These are phyloP conservation scores for Marasmarcha lunaedactyla DNA, from an alignment of 2,888 invertebrate genomes.

Conservation along the genomic window DNA sequence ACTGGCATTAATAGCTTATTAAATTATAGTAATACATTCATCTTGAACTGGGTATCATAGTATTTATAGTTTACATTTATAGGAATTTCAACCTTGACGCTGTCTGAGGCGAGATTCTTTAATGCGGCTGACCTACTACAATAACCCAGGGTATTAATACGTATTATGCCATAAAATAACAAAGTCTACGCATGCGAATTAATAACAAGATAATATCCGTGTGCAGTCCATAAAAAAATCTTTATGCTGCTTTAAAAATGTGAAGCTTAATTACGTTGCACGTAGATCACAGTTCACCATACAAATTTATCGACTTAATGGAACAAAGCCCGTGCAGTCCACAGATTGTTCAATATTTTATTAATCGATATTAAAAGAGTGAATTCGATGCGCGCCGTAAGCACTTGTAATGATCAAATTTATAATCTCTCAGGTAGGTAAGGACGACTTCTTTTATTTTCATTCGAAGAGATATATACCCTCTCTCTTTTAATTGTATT, in stretches of 20 bases:
- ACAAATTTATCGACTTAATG: constrained; percentile 23
- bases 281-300: constrained; percentile 1
- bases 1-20: constrained; percentile 30
- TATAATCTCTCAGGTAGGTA: constrained; percentile 66
- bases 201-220: constrained; percentile 24
- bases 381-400: constrained; percentile 54
- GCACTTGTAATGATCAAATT: constrained; percentile 65
- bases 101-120: constrained; percentile 20
- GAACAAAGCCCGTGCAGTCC: not conserved
- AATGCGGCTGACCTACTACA: constrained; percentile 24
- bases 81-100: constrained; percentile 35
- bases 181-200: constrained; percentile 30
- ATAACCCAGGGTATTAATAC: constrained; percentile 30
- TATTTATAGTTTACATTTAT: constrained; percentile 27
- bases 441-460: constrained; percentile 58
- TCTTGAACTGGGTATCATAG: constrained; percentile 23
- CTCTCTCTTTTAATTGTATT: constrained; percentile 69
- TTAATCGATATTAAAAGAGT: constrained; percentile 58
- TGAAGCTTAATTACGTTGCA: constrained; percentile 18
- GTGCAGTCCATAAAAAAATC: not conserved
- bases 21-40: constrained; percentile 27
- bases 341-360: constrained; percentile 1
- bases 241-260: constrained; percentile 3
- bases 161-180: constrained; percentile 39
- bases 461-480: constrained; percentile 51